phyloP scores from a whole-genome alignment of 2,113 vertebrate genomes.

The Redunca redunca region DNA sequence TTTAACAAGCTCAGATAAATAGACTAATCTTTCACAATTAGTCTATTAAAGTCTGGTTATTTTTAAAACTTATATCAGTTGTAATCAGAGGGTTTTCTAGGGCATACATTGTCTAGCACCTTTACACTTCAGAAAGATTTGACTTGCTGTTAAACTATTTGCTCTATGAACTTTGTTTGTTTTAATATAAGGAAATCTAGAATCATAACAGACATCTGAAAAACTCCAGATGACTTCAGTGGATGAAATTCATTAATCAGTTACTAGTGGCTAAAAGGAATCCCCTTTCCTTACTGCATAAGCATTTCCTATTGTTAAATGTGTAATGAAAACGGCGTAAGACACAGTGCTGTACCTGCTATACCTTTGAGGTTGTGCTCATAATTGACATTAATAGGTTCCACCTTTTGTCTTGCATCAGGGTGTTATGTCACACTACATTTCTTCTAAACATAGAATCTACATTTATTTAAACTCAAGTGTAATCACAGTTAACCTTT shows the following conservation, averaged over 20 bases:
- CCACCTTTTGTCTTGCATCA: neutral
- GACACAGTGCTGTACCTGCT: neutral
- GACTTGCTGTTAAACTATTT: neutral
- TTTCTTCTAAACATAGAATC: neutral
- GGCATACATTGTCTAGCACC: neutral
- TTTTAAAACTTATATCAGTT: constrained; percentile 41
- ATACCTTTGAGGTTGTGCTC: neutral
- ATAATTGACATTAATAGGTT: neutral
- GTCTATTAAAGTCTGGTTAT: constrained; percentile 68
- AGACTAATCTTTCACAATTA: constrained; percentile 76
- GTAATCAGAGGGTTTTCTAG: constrained; percentile 42
- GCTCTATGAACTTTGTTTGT: constrained; percentile 46
- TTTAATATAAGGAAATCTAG: constrained; percentile 19
- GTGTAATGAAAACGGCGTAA: neutral
- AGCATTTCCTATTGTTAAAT: neutral
- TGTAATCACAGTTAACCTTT: neutral
- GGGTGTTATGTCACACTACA: too few species aligned
- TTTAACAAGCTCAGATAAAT: constrained; percentile 76
- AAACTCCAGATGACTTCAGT: neutral
- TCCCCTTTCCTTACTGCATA: neutral
- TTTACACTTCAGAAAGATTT: neutral
- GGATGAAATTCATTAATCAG: neutral
- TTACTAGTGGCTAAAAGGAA: neutral
- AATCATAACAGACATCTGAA: constrained; percentile 12
- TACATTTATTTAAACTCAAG: neutral